These are phyloP conservation scores for Acropora yongei DNA, from an alignment of 64 coral and sea anemone genomes.

Conservation along the genomic window DNA sequence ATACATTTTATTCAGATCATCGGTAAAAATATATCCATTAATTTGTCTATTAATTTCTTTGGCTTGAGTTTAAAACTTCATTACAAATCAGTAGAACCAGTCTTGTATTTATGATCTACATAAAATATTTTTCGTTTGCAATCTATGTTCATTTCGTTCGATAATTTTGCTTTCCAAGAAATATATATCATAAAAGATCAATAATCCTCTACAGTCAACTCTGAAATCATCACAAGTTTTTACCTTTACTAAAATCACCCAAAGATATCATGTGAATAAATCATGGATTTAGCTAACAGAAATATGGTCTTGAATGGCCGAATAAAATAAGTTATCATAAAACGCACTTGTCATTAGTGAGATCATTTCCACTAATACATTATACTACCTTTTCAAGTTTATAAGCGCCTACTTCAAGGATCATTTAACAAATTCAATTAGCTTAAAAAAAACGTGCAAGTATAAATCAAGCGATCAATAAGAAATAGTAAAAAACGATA, in stretches of 20 bases:
- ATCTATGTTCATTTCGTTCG: background rate
- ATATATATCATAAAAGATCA: constrained; percentile 7
- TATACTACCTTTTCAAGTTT: too few relatives aligned
- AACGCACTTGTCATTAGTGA: background rate
- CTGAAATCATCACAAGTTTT: background rate
- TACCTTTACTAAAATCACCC: too few relatives aligned
- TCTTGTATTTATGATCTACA: constrained; percentile 15
- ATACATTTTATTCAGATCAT: constrained; percentile 32
- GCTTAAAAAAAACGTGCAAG: background rate
- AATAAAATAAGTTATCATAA: background rate
- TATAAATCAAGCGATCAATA: too few relatives aligned
- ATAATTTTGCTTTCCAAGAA: constrained; percentile 15
- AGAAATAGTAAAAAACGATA: background rate
- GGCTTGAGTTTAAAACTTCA: background rate
- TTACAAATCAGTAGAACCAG: background rate
- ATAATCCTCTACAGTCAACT: background rate
- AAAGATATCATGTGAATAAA: background rate
- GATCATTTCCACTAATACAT: background rate
- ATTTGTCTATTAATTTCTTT: constrained; percentile 28
- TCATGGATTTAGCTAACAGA: background rate
- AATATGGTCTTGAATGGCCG: constrained; percentile 40
- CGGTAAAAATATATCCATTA: constrained; percentile 4
- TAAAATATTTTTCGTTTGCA: background rate
- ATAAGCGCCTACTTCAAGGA: too few relatives aligned
- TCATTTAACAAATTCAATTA: background rate